These are phyloP conservation scores for Drosophila hamatofila DNA, from an alignment of 2,888 invertebrate genomes.

Conservation along the genomic window DNA sequence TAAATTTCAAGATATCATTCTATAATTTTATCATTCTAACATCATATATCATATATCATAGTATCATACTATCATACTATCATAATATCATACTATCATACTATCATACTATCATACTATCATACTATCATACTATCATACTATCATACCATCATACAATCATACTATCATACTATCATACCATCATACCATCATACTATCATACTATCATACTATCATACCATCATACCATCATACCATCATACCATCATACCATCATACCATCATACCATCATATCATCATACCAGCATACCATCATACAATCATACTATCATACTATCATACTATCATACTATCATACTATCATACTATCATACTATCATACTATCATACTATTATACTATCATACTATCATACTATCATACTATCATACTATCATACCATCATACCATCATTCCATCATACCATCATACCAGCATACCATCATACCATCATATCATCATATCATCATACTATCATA, in stretches of 20 bases:
- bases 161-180: not conserved
- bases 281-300: not conserved
- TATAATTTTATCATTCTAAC: not conserved
- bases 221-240: not conserved
- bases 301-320: slow-evolving; percentile 1
- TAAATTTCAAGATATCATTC: too few species aligned
- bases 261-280: not conserved
- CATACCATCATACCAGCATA: not conserved
- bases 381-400: not conserved
- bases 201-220: not conserved
- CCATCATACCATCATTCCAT: not conserved
- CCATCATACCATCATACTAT: slow-evolving; percentile 1
- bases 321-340: slow-evolving; percentile 2
- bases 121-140: not conserved
- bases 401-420: slow-evolving; percentile 1
- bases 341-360: slow-evolving; percentile 1
- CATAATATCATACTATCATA: not conserved
- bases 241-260: not conserved
- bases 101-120: not conserved
- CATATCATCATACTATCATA: not conserved
- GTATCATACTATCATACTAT: not conserved
- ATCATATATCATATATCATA: too few species aligned
- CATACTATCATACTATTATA: slow-evolving; percentile 1
- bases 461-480: not conserved
- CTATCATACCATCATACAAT: not conserved